Evolutionary conservation across 1,140 invertebrate genomes (phyloP).

Genomic region (Brachionus plicatilis): DNA sequence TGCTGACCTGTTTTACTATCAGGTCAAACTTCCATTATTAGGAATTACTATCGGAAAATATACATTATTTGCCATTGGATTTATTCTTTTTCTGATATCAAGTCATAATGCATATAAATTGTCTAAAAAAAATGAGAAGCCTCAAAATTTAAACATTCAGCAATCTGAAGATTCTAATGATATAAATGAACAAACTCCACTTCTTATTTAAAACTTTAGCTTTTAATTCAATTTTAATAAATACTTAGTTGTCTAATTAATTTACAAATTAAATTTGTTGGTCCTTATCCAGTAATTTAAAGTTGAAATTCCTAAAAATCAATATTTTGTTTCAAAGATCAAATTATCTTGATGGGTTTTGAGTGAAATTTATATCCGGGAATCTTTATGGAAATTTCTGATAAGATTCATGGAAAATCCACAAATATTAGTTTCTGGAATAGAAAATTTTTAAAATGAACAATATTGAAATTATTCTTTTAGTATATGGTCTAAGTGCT

Average conservation of each 20-base stretch:
- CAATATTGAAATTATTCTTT: neutral
- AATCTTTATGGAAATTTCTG: neutral
- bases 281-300: neutral
- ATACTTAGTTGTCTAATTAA: neutral
- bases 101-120: neutral
- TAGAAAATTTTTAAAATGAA: neutral
- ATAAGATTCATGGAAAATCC: neutral
- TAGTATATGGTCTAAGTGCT: neutral
- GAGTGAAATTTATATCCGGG: neutral
- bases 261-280: neutral
- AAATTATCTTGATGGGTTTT: neutral
- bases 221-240: neutral
- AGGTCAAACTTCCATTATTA: constrained; percentile 14
- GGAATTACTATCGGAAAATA: neutral
- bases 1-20: constrained; percentile 19
- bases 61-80: neutral
- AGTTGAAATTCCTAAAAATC: neutral
- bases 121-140: neutral
- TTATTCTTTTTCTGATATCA: neutral
- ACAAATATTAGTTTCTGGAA: neutral
- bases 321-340: neutral
- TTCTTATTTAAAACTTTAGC: neutral
- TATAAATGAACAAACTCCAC: neutral
- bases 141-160: neutral
- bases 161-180: neutral